Base-by-base conservation (phyloP, 2,113 vertebrate genomes). In the Phycodurus eques region DNA sequence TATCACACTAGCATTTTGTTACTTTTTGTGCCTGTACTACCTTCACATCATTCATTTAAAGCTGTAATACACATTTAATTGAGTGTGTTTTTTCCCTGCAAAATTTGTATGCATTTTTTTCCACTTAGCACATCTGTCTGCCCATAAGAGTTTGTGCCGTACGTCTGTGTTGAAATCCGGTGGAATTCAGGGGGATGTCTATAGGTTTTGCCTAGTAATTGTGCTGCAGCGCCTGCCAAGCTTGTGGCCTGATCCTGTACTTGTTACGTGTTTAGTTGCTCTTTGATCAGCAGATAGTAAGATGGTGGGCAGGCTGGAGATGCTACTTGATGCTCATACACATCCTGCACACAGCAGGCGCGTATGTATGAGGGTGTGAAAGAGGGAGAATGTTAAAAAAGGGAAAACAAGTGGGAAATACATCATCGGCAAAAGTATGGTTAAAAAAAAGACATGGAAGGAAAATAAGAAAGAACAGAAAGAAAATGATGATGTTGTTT, bases 221-320 rank as follows among this genome's bases (percentile, higher is more conserved):
- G 83, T 80, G 73, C 42, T 75, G 78, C 80, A 80, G 68, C 79
- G 79, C 76, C 71, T 74, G 73, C 43, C 67, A 51, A 8, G 47
- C 71, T 81, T 70, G 68, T 79, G 68, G 71, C 66, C 56, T 68
- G 59, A 80, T 74, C 79, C 85, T 87, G 77, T 46, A 46, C 63
- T 86, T 90, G 80, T 77, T 81, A 71, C 71, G 80, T 85, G 82
- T 91, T 90, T 89, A 84, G 83, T 35, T 8, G 39, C 62, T 77
- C 90, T 92, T 91, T 91, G 89, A 91, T 92, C 84, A 86, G 75
- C 70, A 78, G 80, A 89, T 86, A 80, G 79, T 66, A 72, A 72
- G 77, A 87, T 77, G 76, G 84, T 66, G 57, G 78, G 71, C 74
- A 78, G 71, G 77, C 73, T 80, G 73, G 67, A 73, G 74, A 69